Percentiles rank a stretch among this genome's conserved stretches.
Conservation (phyloP, 2,888 invertebrate species). For the Vesta saturnalis region DNA sequence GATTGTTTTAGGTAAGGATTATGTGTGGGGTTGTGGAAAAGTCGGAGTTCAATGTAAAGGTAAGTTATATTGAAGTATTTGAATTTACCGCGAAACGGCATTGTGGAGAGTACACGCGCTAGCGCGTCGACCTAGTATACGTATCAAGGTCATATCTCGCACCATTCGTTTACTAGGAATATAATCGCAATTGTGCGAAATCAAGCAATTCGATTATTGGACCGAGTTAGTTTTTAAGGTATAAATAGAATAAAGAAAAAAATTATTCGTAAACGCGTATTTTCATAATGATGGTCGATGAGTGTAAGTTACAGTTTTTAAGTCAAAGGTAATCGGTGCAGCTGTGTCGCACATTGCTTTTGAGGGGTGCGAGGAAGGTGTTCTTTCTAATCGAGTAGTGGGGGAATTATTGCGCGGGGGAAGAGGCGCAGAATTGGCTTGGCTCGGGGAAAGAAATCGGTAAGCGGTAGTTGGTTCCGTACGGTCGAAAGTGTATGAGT, state of each 20-base stretch:
- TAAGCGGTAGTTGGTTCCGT: conserved; percentile 39
- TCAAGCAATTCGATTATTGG: conserved; percentile 4
- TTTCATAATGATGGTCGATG: not conserved
- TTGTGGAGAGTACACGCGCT: conserved; percentile 30
- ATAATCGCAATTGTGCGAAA: conserved; percentile 15
- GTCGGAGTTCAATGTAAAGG: conserved; percentile 71
- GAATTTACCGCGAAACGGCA: conserved; percentile 41
- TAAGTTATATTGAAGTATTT: conserved; percentile 55
- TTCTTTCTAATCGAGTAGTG: conserved; percentile 27
- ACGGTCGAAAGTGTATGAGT: conserved; percentile 12
- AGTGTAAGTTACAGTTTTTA: conserved; percentile 9
- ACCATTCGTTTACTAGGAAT: conserved; percentile 37
- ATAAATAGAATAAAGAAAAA: conserved; percentile 2
- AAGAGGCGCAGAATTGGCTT: conserved; percentile 41
- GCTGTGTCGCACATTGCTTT: conserved; percentile 28
- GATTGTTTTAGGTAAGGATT: conserved; percentile 68
- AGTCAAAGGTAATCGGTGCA: conserved; percentile 20
- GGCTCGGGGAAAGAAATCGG: conserved; percentile 42
- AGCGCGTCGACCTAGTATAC: conserved; percentile 41
- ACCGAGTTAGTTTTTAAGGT: not conserved
- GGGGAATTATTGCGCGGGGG: conserved; percentile 36
- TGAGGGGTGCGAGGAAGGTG: conserved; percentile 28
- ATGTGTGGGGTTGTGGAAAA: conserved; percentile 70
- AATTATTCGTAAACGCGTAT: too few relatives aligned
- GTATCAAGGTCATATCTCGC: conserved; percentile 49